phyloP scores from a whole-genome alignment of 2,113 vertebrate species.

The Sterna hirundo region DNA sequence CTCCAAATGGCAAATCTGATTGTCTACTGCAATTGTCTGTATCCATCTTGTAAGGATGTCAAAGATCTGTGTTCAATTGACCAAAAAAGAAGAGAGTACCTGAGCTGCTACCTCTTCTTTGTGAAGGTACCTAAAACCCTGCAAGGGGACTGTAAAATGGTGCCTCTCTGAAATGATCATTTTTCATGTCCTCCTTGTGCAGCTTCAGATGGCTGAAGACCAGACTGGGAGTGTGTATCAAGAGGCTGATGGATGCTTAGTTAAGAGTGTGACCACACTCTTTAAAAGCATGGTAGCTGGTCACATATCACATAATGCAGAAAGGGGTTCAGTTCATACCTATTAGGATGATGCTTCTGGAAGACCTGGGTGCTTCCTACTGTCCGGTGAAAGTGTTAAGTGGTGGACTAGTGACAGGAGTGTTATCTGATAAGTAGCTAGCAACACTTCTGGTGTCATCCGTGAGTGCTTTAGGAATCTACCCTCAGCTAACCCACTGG shows the following conservation, averaged over 20 bases:
- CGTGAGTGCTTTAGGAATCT: not conserved
- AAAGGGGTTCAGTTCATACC: not conserved
- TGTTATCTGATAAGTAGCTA: not conserved
- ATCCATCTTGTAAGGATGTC: not conserved
- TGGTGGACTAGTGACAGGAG: not conserved
- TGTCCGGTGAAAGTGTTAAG: not conserved
- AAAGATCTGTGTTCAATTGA: not conserved
- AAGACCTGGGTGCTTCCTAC: not conserved
- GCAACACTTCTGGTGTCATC: not conserved
- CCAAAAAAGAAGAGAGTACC: not conserved
- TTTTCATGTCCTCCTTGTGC: not conserved
- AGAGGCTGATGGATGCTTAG: not conserved
- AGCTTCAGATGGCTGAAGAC: not conserved
- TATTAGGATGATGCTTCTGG: not conserved
- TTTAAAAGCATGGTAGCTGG: not conserved
- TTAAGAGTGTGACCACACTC: not conserved
- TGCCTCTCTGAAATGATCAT: not conserved
- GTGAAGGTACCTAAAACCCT: not conserved
- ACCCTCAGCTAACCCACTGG: not conserved
- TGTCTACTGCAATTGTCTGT: not conserved
- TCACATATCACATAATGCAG: not conserved
- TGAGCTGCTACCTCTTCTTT: not conserved
- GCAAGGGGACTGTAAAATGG: not conserved
- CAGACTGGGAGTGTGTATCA: not conserved
- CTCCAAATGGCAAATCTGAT: not conserved